phyloP scores from a whole-genome alignment of 2,888 invertebrate species.

The Drosophila nr. medialis region DNA sequence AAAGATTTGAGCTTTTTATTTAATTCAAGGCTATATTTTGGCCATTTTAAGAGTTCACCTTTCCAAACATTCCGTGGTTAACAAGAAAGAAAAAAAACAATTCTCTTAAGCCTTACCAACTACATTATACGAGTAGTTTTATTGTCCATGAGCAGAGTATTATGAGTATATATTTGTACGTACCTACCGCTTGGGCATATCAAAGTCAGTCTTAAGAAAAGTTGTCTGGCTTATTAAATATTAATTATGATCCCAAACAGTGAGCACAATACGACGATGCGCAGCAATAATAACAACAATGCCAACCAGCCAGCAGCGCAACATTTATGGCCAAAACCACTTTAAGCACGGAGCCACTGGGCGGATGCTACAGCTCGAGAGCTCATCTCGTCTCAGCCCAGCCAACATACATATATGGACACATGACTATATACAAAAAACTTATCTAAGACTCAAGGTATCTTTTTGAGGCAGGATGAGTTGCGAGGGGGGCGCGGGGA shows the following conservation, averaged over 20 bases:
- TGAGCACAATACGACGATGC: constrained; percentile 28
- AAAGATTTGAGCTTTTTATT: background rate
- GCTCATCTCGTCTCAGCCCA: constrained; percentile 28
- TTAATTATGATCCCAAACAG: constrained; percentile 68
- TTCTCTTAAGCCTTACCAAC: background rate
- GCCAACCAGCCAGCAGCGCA: constrained; percentile 12
- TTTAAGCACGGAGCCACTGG: constrained; percentile 65
- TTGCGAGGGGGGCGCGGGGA: constrained; percentile 1
- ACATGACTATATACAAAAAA: constrained; percentile 59
- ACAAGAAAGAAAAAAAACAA: background rate
- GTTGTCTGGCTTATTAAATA: constrained; percentile 75
- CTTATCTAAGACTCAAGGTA: constrained; percentile 46
- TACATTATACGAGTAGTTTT: constrained; percentile 11
- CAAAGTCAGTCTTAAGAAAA: constrained; percentile 40
- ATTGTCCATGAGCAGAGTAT: constrained; percentile 4
- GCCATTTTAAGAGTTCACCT: background rate
- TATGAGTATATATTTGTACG: constrained; percentile 3
- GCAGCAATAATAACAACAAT: constrained; percentile 49
- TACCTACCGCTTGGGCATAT: constrained; percentile 33
- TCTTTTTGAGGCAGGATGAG: constrained; percentile 14
- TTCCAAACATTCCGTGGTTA: background rate
- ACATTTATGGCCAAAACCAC: constrained; percentile 77
- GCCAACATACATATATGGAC: constrained; percentile 65
- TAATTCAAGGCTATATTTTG: background rate
- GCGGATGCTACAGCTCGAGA: constrained; percentile 57